Percentiles rank a stretch among this genome's conserved stretches.
These are phyloP conservation scores for Orchesellides sinensis DNA, from an alignment of 2,888 invertebrate species.

Conservation along the genomic window DNA sequence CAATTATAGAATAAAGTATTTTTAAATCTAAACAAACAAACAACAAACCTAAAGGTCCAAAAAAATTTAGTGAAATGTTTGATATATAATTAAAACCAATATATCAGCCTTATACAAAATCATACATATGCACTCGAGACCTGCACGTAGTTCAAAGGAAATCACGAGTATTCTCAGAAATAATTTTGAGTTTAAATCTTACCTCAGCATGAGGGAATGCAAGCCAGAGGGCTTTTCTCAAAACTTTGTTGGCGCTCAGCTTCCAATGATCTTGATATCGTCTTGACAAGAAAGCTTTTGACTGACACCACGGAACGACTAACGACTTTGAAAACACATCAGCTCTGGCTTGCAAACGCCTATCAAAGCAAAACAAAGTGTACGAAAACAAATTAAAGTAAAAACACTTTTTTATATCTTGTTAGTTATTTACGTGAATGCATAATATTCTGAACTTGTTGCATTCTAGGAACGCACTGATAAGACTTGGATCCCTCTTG, in stretches of 20 bases:
- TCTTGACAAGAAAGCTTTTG: background rate
- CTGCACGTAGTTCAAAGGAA: background rate
- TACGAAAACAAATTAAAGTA: background rate
- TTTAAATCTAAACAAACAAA: too few species aligned
- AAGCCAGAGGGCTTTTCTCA: slow-evolving; percentile 15
- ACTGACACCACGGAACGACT: slow-evolving; percentile 10
- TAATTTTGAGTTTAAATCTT: background rate
- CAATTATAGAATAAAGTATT: too few species aligned
- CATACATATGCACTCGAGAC: too few species aligned
- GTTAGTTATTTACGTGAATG: too few species aligned
- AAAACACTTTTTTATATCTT: too few species aligned
- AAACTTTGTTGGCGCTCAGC: slow-evolving; percentile 13
- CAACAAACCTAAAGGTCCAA: too few species aligned
- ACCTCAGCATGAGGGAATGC: slow-evolving; percentile 10
- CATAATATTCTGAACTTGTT: too few species aligned
- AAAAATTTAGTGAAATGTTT: too few species aligned
- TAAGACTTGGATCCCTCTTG: too few species aligned
- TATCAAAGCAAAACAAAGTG: background rate
- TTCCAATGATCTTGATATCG: slow-evolving; percentile 3
- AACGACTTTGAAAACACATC: background rate
- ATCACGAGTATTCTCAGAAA: background rate
- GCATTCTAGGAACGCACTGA: too few species aligned
- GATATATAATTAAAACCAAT: too few species aligned
- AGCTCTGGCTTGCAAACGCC: background rate
- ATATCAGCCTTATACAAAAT: too few species aligned